These are phyloP conservation scores for Cryptomyrus ogoouensis DNA, from an alignment of 2,113 vertebrate genomes.

Conservation along the genomic window DNA sequence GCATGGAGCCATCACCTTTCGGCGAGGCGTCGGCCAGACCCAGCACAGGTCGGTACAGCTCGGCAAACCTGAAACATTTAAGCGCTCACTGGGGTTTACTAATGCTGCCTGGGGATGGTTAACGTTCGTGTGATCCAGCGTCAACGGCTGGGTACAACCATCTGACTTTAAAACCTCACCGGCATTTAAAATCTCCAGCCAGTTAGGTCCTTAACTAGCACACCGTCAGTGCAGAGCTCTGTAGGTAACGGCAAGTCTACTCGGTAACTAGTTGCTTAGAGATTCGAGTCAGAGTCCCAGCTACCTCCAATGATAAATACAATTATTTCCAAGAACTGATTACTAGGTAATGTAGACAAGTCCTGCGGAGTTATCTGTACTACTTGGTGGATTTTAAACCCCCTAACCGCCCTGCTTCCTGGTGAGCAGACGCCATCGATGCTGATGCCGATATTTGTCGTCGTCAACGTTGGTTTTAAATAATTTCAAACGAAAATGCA, in stretches of 20 bases:
- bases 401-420: not conserved
- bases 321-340: not conserved
- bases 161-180: not conserved
- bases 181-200: not conserved
- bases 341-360: not conserved
- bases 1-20: slow-evolving; percentile 90
- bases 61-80: not conserved
- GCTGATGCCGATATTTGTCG: not conserved
- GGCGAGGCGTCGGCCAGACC: slow-evolving; percentile 83
- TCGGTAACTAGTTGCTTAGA: not conserved
- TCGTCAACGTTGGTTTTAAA: not conserved
- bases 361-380: not conserved
- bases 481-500: not conserved
- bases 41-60: slow-evolving; percentile 72
- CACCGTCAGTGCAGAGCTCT: not conserved
- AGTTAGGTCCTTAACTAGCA: not conserved
- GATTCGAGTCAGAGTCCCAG: not conserved
- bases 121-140: not conserved
- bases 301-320: not conserved
- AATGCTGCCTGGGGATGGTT: not conserved
- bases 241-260: not conserved
- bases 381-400: not conserved
- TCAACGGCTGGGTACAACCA: not conserved
- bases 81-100: not conserved
- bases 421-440: not conserved